Percentiles rank a stretch among this genome's conserved stretches.
phyloP scores from a whole-genome alignment of 1,140 invertebrate genomes.

The Akabosia matsudoensis region DNA sequence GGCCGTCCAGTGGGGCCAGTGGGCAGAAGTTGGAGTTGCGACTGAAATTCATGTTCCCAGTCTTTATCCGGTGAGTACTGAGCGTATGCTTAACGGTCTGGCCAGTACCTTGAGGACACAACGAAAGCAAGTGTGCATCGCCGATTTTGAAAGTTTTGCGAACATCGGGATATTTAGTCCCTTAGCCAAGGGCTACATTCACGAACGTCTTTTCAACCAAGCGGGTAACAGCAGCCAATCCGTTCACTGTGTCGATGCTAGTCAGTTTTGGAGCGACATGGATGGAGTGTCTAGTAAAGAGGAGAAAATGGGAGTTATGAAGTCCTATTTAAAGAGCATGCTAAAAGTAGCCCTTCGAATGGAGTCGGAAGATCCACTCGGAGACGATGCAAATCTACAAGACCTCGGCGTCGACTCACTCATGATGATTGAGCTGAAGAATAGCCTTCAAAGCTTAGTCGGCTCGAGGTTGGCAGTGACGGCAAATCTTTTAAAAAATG shows the following conservation, averaged over 20 bases:
- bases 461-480: not conserved
- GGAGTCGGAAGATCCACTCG: not conserved
- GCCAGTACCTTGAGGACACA: not conserved
- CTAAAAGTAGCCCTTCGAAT: not conserved
- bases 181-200: not conserved
- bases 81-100: not conserved
- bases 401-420: not conserved
- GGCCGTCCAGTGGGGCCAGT: not conserved
- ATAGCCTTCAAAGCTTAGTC: not conserved
- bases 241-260: not conserved
- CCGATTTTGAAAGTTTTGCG: not conserved
- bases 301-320: not conserved
- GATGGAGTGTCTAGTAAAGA: not conserved
- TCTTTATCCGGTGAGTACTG: not conserved
- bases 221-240: not conserved
- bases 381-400: not conserved
- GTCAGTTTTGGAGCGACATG: not conserved
- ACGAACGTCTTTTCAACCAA: not conserved
- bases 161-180: not conserved
- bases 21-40: not conserved
- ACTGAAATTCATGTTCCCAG: not conserved
- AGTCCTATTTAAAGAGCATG: not conserved
- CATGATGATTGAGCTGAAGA: slow-evolving; percentile 1
- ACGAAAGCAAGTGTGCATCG: not conserved
- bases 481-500: not conserved